Percentiles rank a stretch among this genome's conserved stretches.
These are phyloP conservation scores for Poeciliopsis prolifica DNA, from an alignment of 2,113 vertebrate species.

Conservation along the genomic window DNA sequence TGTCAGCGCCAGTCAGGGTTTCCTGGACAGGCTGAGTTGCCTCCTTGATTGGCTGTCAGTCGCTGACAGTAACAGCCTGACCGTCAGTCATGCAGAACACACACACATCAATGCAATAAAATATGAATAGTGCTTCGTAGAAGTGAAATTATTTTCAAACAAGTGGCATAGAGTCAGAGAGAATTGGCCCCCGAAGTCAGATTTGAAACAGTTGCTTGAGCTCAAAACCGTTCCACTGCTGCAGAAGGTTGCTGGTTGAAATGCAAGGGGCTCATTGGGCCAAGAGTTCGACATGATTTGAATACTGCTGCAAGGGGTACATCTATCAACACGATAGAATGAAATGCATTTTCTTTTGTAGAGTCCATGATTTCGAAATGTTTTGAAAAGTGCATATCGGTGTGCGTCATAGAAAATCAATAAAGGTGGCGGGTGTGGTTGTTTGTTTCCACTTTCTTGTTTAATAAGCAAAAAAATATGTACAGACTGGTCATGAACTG, in stretches of 20 bases:
- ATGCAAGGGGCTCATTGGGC: constrained; percentile 69
- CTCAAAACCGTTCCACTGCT: constrained; percentile 50
- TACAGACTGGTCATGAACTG: too few species aligned
- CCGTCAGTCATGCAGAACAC: constrained; percentile 58
- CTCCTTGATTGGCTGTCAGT: constrained; percentile 73
- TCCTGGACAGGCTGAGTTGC: constrained; percentile 55
- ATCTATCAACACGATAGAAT: constrained; percentile 47
- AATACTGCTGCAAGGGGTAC: constrained; percentile 58
- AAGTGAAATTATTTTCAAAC: constrained; percentile 52
- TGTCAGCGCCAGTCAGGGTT: constrained; percentile 65
- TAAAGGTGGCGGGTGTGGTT: background rate
- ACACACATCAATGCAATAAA: constrained; percentile 16
- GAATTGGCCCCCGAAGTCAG: constrained; percentile 54
- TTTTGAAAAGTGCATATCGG: background rate
- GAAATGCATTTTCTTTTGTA: constrained; percentile 13
- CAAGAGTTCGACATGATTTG: constrained; percentile 67
- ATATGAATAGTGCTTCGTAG: constrained; percentile 41
- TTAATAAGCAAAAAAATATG: too few species aligned
- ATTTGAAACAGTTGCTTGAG: constrained; percentile 45
- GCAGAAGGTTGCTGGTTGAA: constrained; percentile 67
- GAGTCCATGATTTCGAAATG: constrained; percentile 15
- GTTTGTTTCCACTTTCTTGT: background rate
- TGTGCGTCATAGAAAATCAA: background rate
- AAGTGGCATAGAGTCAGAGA: constrained; percentile 58
- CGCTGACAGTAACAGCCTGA: constrained; percentile 45